phyloP scores from a whole-genome alignment of 37 sponge, comb jelly and placozoan species.

The Axinella damicornis region DNA sequence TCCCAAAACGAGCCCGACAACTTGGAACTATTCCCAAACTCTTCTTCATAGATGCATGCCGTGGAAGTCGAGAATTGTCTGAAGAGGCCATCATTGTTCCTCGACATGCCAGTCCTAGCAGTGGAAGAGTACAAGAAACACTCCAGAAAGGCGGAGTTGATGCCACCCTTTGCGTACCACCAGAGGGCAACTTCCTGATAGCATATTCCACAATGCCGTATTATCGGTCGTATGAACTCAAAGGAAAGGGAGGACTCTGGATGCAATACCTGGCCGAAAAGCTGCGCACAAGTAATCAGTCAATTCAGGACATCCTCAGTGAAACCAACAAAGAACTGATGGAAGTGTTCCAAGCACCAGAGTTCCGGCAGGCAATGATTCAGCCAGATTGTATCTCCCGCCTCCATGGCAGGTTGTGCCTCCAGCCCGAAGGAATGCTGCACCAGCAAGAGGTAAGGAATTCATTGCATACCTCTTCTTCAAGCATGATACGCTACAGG shows the following conservation, averaged over 20 bases:
- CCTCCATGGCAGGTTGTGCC: not conserved
- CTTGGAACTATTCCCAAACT: constrained; percentile 9
- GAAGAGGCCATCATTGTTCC: not conserved
- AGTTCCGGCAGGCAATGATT: not conserved
- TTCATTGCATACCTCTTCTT: too few species aligned
- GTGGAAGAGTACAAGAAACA: not conserved
- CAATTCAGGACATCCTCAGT: constrained; percentile 4
- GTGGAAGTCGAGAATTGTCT: not conserved
- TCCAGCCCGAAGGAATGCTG: not conserved
- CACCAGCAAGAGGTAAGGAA: not conserved
- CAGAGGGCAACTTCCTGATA: constrained; percentile 24
- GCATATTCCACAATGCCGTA: constrained; percentile 36
- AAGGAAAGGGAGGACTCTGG: constrained; percentile 39
- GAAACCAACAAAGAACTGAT: constrained; percentile 7
- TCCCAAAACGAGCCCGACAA: not conserved
- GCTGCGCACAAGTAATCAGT: not conserved
- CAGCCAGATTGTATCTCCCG: not conserved
- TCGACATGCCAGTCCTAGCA: not conserved
- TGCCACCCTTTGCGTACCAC: constrained; percentile 7
- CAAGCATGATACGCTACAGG: too few species aligned
- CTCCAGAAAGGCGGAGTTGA: not conserved
- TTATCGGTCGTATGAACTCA: constrained; percentile 30
- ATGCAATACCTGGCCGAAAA: constrained; percentile 17
- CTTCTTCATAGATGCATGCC: constrained; percentile 40
- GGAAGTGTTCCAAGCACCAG: not conserved